phyloP scores from a whole-genome alignment of 1,140 invertebrate genomes.

The Eriosoma lanigerum region DNA sequence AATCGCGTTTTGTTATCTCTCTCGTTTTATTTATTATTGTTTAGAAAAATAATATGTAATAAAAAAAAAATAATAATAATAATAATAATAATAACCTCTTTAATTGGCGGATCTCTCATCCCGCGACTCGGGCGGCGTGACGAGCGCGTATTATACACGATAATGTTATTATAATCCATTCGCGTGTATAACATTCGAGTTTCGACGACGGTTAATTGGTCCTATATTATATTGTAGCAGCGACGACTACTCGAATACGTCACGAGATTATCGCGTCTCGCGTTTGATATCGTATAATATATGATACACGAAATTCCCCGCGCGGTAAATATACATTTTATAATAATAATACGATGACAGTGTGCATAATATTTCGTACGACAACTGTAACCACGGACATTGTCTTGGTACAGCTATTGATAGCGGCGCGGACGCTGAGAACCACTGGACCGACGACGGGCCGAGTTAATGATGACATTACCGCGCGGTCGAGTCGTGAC shows the following conservation, averaged over 20 bases:
- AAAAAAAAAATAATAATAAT: too few relatives aligned
- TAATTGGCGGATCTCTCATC: constrained; percentile 51
- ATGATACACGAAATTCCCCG: background rate
- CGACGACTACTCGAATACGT: constrained; percentile 12
- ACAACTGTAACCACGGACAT: too few relatives aligned
- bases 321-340: background rate
- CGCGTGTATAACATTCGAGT: too few relatives aligned
- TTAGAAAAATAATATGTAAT: background rate
- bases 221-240: background rate
- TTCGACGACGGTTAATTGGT: constrained; percentile 35
- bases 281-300: background rate
- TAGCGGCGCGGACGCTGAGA: constrained; percentile 13
- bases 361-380: too few relatives aligned
- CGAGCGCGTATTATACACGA: background rate
- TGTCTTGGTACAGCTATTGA: background rate
- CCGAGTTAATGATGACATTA: constrained; percentile 51
- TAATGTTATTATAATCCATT: too few relatives aligned
- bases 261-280: constrained; percentile 9
- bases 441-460: constrained; percentile 39
- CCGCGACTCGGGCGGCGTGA: constrained; percentile 32
- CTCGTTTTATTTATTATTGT: constrained; percentile 49
- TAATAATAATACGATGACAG: too few relatives aligned
- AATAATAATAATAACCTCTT: too few relatives aligned
- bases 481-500: constrained; percentile 36
- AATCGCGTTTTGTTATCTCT: constrained; percentile 49